Evolutionary conservation across 2,888 invertebrate genomes (phyloP), one percentile per base, ranked within the genome.

Genomic region (Vesta saturnalis): DNA sequence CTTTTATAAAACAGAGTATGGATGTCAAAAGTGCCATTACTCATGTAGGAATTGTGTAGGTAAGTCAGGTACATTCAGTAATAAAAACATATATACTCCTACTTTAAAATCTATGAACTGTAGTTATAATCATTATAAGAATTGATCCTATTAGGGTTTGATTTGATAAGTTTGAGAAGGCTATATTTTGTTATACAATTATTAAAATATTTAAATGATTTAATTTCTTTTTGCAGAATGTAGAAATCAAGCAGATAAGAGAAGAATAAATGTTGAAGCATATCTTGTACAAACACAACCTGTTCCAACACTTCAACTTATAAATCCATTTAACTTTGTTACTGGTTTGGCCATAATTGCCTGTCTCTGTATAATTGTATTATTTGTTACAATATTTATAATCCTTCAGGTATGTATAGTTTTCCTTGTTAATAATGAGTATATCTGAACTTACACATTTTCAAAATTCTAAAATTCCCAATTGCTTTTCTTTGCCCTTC

Each of bases 1-100:
- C 46, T 94, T 93, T 84, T 95, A 93, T 85, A 92, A 93, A 83
- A 91, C 91, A 2, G 88, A 89, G 72, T 93, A 89, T 77, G 94
- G 93, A 6, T 96, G 96, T 80, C 92, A 93, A 73, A 94, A 92
- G 83, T 96, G 96, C 84, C 94, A 95, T 85, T 93, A 94, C 83
- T 93, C 93, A 79, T 96, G 96, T 83, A 90, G 91, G 73, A 94
- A 94, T 76, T 96, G 96, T 82, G 91, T 91, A 81, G 95, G 95
- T 90, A 83, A 80, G n/a, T n/a, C n/a, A n/a, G n/a, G 80, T 58
- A 43, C n/a, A 16, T 6, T 21, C 8, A 18, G 16, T 64, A 19
- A 19, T 52, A 52, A 52, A 46, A n/a, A n/a, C n/a, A n/a, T n/a
- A n/a, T n/a, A n/a, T n/a, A n/a, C n/a, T n/a, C n/a, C n/a, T n/a